Evolutionary conservation across 2,797 vertebrate species (phyloP), one percentile per base, ranked within the genome.

Genomic region (Alfaro cultratus): DNA sequence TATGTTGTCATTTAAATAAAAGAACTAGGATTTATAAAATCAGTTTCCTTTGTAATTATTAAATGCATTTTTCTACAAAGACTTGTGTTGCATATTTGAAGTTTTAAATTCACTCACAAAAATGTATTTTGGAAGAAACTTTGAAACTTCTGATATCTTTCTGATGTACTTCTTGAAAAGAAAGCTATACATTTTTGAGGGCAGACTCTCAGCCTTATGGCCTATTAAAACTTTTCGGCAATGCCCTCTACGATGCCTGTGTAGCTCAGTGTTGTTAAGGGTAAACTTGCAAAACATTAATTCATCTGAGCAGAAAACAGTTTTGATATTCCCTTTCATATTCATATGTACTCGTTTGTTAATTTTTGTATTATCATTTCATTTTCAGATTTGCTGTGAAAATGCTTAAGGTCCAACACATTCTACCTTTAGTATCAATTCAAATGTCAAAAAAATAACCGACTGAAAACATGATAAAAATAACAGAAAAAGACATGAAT

Each of bases 391-490:
- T 43, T 45, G 39, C 36, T 39, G 64, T 43, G 36, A 41, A 73
- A 72, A 70, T 7, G 67, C 80, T 68, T 60, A 76, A 64, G 78
- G 71, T 49, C 72, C 47, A 45, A 46, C 26, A 46, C 13, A 16
- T 46, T 71, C 68, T 16, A 26, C 39, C 41, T 46, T 46, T 71
- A 26, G 26, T 29, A 29, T 46, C 43, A 70, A 11, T 46, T 45
- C 10, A 68, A 68, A 68, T 41, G 13, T 15, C 26, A 39, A n/a
- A 43, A 70, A 43, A 12, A n/a, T 43, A 5, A n/a, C 43, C 1
- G 1, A 70, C 26, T 43, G 26, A 70, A 43, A 45, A 71, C 7
- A 45, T n/a, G 1, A 43, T 29, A 72, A 49, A 76, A 46, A 64
- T 1, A 29, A 64, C 64, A 53, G 49, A 67, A 79, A 43, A 1